Conservation (phyloP, 1,140 invertebrate genomes). For the Aphelenchoides besseyi region DNA sequence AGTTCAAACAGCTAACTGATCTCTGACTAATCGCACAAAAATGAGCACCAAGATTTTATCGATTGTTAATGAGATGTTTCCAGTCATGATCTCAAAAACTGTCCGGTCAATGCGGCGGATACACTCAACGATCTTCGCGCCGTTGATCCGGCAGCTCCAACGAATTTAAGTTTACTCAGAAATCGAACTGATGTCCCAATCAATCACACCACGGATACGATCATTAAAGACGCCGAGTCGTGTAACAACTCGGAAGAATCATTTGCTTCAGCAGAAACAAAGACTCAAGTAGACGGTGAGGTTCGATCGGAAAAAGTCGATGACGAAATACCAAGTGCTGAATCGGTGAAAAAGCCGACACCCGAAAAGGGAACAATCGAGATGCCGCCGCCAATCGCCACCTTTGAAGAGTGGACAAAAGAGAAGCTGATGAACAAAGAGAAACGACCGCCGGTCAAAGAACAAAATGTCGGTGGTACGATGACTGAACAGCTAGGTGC, state of each 20-base stretch:
- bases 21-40: background rate
- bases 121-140: background rate
- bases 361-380: background rate
- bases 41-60: background rate
- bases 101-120: conserved; percentile 6
- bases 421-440: conserved; percentile 45
- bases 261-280: background rate
- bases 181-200: background rate
- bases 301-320: background rate
- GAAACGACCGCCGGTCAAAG: conserved; percentile 9
- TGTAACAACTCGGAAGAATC: background rate
- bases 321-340: background rate
- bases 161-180: background rate
- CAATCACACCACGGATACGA: background rate
- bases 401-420: conserved; percentile 56
- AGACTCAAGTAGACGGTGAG: background rate
- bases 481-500: too few relatives aligned
- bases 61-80: too few relatives aligned
- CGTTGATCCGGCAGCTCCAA: background rate
- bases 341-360: background rate
- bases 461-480: too few relatives aligned
- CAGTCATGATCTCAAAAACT: conserved; percentile 21
- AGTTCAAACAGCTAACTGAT: conserved; percentile 5
- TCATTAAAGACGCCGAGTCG: background rate
- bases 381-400: conserved; percentile 40